Evolutionary conservation across 2,888 invertebrate species (phyloP).

Genomic region (Eupithecia inturbata): DNA sequence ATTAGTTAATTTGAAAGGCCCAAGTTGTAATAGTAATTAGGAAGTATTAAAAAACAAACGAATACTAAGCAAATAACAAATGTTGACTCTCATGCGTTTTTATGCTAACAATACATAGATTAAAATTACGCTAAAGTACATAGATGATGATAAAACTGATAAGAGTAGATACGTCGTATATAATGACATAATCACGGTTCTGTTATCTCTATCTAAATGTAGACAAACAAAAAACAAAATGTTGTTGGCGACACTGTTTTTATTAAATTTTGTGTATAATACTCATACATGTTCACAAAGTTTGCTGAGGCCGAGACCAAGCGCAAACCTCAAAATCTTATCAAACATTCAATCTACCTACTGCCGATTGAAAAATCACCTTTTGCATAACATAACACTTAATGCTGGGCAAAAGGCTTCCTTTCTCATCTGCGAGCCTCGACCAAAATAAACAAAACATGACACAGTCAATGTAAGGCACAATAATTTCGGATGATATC

Average conservation of each 20-base stretch:
- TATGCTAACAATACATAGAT: conserved; percentile 8
- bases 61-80: conserved; percentile 39
- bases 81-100: conserved; percentile 40
- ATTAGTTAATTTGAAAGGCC: not conserved
- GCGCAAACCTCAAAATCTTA: too few species aligned
- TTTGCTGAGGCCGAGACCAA: not conserved
- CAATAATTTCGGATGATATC: not conserved
- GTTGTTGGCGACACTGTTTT: too few species aligned
- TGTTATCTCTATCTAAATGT: conserved; percentile 26
- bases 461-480: not conserved
- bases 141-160: conserved; percentile 3
- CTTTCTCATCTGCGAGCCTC: not conserved
- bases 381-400: not conserved
- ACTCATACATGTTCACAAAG: not conserved
- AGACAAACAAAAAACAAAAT: too few species aligned
- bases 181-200: conserved; percentile 7
- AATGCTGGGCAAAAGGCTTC: not conserved
- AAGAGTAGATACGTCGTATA: conserved; percentile 4
- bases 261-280: not conserved
- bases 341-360: not conserved
- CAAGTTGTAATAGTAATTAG: not conserved
- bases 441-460: not conserved
- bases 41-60: not conserved
- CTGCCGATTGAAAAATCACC: not conserved
- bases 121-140: conserved; percentile 13